These are phyloP conservation scores for Pristiophorus japonicus DNA, from an alignment of 2,113 vertebrate genomes.

Conservation along the genomic window DNA sequence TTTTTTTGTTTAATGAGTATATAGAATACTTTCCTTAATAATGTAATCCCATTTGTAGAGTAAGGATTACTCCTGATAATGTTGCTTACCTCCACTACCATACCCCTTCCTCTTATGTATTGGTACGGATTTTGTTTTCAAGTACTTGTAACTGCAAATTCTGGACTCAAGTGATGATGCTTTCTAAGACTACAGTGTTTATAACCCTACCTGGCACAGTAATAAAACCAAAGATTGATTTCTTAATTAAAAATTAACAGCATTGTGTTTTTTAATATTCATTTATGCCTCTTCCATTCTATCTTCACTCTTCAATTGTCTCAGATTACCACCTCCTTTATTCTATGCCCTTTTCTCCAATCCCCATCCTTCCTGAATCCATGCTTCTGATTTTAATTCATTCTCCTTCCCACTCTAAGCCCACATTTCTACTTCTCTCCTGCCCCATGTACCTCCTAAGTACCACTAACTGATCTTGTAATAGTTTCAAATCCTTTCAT, in stretches of 20 bases:
- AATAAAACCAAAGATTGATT: not conserved
- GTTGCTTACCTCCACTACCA: not conserved
- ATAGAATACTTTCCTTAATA: not conserved
- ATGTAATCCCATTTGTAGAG: not conserved
- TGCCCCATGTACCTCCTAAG: no score
- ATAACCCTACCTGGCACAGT: not conserved
- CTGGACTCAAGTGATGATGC: not conserved
- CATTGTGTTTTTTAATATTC: not conserved
- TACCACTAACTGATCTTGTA: no score
- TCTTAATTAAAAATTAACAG: not conserved
- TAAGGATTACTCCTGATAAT: not conserved
- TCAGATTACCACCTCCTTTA: not conserved
- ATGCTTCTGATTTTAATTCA: not conserved
- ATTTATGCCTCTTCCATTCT: not conserved
- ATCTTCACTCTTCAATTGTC: not conserved
- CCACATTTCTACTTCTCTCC: no score
- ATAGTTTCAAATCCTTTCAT: no score
- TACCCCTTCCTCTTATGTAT: not conserved
- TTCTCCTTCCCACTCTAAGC: no score
- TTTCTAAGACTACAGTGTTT: not conserved
- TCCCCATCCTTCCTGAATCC: not conserved
- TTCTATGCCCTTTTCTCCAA: not conserved
- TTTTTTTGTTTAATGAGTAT: not conserved
- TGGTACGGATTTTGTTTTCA: not conserved
- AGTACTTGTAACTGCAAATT: not conserved